Base-by-base conservation (phyloP, 2,113 vertebrate genomes). In the Phocoena phocoena region DNA sequence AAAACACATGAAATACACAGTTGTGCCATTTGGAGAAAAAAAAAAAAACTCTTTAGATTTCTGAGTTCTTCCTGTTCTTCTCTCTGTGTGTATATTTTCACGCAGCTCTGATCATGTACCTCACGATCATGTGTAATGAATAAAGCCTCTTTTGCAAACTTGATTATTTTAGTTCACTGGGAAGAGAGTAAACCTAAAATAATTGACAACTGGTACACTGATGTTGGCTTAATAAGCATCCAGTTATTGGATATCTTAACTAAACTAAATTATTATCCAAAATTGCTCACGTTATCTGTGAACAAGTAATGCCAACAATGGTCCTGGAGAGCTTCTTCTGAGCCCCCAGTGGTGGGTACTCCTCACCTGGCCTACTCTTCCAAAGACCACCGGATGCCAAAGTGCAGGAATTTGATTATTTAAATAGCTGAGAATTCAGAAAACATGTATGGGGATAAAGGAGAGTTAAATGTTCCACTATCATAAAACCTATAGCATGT, bases 341-440 rank as follows among this genome's bases (percentile, higher is more conserved):
- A 55, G 1, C 33, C 38, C 28, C 8, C 13, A 47, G 1, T 47
- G 8, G n/a, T n/a, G 5, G 15, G 1, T 47, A 3, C 5, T 8
- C 41, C 20, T 28, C 9, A 41, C 1, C 6, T 18, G 2, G 26
- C 47, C 21, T 3, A 20, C 14, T 47, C 31, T n/a, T 18, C 36
- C 2, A 76, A 44, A 60, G 41, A 47, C 14, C 3, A 33, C 12
- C 25, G 76, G 10, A 28, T 5, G 9, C 17, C n/a, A 73, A 8
- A 70, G 11, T 74, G 36, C 6, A 91, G 8, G 4, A 4, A 36
- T 92, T 84, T 84, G 41, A 83, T 83, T 63, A 79, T 50, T 67
- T 76, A 67, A 38, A 23, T 62, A 18, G 12, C 21, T 82, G 7
- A 74, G 7, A 93, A 83, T 87, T 93, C 41, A 65, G 23, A 6